phyloP scores from a whole-genome alignment of 1,140 invertebrate genomes.

The Drosophila rhopaloa region DNA sequence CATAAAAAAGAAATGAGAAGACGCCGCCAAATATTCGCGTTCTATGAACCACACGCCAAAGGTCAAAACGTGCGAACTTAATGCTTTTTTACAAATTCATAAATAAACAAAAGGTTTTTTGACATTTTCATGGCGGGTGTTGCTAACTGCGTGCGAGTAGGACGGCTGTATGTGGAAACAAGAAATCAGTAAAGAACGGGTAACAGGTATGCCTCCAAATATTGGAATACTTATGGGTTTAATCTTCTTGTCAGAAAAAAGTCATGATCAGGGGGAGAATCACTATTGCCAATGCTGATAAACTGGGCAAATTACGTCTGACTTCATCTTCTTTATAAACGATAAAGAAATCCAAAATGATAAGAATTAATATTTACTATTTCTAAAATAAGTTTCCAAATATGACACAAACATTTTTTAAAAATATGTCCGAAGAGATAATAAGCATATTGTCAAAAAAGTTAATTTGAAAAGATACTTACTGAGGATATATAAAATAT shows the following conservation, averaged over 20 bases:
- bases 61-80: slow-evolving; percentile 72
- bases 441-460: too few relatives aligned
- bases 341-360: too few relatives aligned
- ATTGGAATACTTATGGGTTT: neutral
- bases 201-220: slow-evolving; percentile 16
- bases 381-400: too few relatives aligned
- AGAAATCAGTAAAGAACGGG: slow-evolving; percentile 31
- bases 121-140: slow-evolving; percentile 57
- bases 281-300: too few relatives aligned
- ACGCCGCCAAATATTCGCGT: slow-evolving; percentile 64
- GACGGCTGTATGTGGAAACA: slow-evolving; percentile 12
- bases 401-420: too few relatives aligned
- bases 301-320: too few relatives aligned
- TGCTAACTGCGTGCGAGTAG: slow-evolving; percentile 9
- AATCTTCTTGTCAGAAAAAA: neutral
- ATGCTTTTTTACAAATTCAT: slow-evolving; percentile 60
- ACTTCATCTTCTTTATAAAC: too few relatives aligned
- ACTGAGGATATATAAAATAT: too few relatives aligned
- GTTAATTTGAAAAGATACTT: too few relatives aligned
- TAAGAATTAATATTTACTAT: too few relatives aligned
- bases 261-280: too few relatives aligned
- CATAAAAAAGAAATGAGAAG: slow-evolving; percentile 23
- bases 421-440: too few relatives aligned
- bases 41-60: slow-evolving; percentile 66
- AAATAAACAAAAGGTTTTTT: slow-evolving; percentile 77